Conservation (phyloP, 2,797 vertebrate species). For the Orestias chungarensis region DNA sequence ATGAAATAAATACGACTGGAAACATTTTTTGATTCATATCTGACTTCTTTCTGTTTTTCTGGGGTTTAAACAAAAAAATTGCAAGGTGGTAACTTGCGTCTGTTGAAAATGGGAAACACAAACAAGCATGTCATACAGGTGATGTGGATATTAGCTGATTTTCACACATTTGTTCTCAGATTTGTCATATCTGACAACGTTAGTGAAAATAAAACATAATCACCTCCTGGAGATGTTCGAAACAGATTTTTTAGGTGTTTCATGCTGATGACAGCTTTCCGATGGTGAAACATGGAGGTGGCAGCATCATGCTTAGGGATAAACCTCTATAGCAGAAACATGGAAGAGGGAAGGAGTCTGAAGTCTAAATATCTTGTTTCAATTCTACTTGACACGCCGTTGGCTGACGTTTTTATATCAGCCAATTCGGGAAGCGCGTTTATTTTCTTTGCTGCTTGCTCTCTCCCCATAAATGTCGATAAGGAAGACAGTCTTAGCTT, state of each 20-base stretch:
- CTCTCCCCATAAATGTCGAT: background rate
- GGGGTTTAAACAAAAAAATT: background rate
- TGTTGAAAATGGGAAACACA: background rate
- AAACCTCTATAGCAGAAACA: background rate
- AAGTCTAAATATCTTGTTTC: too few species aligned
- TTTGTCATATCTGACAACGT: background rate
- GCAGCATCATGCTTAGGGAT: background rate
- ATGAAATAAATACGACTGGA: constrained; percentile 8
- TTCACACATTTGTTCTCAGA: background rate
- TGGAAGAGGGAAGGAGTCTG: background rate
- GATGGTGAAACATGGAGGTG: background rate
- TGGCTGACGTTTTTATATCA: background rate
- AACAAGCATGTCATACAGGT: background rate
- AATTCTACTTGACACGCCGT: background rate
- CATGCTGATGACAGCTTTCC: background rate
- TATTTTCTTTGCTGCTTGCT: background rate
- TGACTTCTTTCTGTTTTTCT: background rate
- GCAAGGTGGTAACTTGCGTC: background rate
- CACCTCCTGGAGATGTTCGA: background rate
- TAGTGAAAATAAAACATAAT: background rate
- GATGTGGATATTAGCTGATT: background rate
- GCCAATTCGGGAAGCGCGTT: background rate
- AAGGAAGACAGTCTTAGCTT: background rate
- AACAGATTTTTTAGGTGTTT: background rate
- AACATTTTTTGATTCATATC: background rate